Base-by-base conservation (phyloP, 2,888 invertebrate species). In the Drosophila anceps region DNA sequence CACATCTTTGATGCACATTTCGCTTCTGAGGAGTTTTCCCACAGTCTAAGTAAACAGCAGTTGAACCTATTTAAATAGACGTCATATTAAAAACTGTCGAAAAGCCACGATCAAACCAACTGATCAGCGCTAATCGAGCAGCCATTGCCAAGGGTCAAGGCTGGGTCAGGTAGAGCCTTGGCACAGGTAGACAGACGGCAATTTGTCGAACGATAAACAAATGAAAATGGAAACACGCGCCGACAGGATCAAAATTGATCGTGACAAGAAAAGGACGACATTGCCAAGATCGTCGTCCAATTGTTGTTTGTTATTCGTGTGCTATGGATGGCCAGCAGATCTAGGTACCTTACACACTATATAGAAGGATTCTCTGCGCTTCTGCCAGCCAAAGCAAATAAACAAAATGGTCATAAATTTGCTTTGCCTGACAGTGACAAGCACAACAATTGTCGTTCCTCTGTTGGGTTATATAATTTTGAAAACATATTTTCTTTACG, bases 1-100 rank as follows among this genome's bases (percentile, higher is more conserved):
- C 24, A 74, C 84, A 84, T 48, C 70, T 89, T 89, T 67, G 35
- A 66, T 48, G 74, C 89, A 84, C 76, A 83, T 89, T 89, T 80
- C 29, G 57, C 43, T 43, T 39, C 20, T 35, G 57, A 10, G n/a
- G 18, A 63, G 69, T 71, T 82, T 87, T 87, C 88, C 90, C 86
- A 90, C 84, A 73, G 67, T n/a, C 13, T 55, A 78, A 62, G 55
- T 59, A 87, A 83, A 76, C 66, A 74, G 27, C 68, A 76, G 83
- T 78, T 86, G 76, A 90, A 82, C 78, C 90, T 87, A 79, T 90
- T 87, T 86, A 87, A 87, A 87, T 90, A 87, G 65, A 77, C 54
- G 65, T 76, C 76, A 64, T 72, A 77, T 70, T 77, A 67, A 68
- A 82, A 90, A 79, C 87, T 73, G 90, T 84, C 77, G 77, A 88